A percentile compares a stretch with the other conserved stretches of the same genome.
Conservation (phyloP, 2,888 invertebrate species). For the Smittia sp. region DNA sequence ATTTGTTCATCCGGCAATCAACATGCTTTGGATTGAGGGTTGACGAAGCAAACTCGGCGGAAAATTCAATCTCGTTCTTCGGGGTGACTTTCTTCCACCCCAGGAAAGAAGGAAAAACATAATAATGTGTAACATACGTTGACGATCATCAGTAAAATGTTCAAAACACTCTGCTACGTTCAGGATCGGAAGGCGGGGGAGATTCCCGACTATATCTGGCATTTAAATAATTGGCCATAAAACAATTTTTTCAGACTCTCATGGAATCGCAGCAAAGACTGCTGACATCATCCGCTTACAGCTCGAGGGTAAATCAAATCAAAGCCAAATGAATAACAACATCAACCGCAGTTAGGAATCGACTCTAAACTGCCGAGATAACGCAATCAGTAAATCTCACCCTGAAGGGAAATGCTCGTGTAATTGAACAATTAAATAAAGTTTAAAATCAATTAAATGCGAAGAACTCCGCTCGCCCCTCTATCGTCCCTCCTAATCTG, state of each 20-base stretch:
- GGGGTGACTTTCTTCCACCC: conserved; percentile 4
- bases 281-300: background rate
- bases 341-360: conserved; percentile 28
- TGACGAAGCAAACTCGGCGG: background rate
- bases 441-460: conserved; percentile 23
- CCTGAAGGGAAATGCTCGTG: conserved; percentile 30
- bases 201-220: conserved; percentile 9
- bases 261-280: background rate
- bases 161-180: conserved; percentile 26
- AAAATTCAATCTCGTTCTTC: background rate
- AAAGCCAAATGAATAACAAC: conserved; percentile 33
- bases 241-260: background rate
- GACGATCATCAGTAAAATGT: conserved; percentile 39
- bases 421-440: conserved; percentile 39
- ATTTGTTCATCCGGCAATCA: background rate
- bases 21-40: conserved; percentile 11
- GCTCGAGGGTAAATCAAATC: conserved; percentile 2
- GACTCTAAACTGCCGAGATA: background rate
- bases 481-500: background rate
- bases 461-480: background rate
- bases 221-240: conserved; percentile 36
- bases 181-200: background rate
- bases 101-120: background rate
- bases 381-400: background rate
- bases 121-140: conserved; percentile 39